Conservation (phyloP, 2,888 invertebrate species). For the Lottia gigantea region DNA sequence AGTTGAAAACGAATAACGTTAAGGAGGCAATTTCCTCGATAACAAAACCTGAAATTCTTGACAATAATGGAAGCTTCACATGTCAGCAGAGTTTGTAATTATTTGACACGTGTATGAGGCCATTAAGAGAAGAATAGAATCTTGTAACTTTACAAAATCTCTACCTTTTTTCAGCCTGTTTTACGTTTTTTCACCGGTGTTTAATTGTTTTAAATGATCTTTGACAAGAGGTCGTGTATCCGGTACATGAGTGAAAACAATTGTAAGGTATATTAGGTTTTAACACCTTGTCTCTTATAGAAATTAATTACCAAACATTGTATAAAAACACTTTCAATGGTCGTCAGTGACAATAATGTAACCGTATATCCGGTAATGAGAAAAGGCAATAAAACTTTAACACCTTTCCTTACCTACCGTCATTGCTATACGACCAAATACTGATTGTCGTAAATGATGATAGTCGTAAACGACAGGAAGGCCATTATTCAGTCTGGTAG, state of each 20-base stretch:
- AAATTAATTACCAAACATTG: not conserved
- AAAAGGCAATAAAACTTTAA: not conserved
- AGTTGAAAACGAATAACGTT: not conserved
- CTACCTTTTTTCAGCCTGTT: constrained; percentile 1
- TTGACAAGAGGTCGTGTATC: constrained; percentile 1
- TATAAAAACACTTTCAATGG: too few relatives aligned
- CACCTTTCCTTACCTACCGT: not conserved
- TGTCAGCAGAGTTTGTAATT: not conserved
- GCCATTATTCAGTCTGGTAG: not conserved
- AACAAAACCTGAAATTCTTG: not conserved
- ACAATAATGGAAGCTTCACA: not conserved
- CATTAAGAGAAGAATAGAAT: constrained; percentile 1
- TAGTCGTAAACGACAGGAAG: not conserved
- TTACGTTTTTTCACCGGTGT: not conserved
- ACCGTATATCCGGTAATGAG: constrained; percentile 8
- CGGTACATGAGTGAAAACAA: not conserved
- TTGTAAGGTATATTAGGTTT: constrained; percentile 2
- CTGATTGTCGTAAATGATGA: too few relatives aligned
- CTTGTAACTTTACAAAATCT: not conserved
- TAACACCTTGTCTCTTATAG: not conserved
- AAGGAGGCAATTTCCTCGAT: not conserved
- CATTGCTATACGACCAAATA: not conserved
- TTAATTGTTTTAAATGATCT: constrained; percentile 11
- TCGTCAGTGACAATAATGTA: not conserved
- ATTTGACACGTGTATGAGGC: constrained; percentile 8